These are phyloP conservation scores for Lemur catta DNA, from an alignment of 2,797 vertebrate genomes.

Conservation along the genomic window DNA sequence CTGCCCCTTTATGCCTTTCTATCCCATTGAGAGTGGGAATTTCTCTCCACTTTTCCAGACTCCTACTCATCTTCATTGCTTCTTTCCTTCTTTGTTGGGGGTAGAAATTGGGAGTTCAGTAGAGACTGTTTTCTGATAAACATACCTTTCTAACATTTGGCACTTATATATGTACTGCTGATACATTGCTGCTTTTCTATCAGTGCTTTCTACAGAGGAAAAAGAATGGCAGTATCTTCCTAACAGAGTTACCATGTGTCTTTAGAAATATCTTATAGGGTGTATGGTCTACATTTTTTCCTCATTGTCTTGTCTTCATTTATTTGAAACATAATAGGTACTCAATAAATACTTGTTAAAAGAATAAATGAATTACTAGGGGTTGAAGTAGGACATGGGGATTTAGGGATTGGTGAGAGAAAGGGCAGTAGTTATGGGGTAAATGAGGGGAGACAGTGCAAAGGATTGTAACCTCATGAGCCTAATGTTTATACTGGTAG, in stretches of 20 bases:
- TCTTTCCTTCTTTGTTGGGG: background rate
- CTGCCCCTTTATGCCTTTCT: background rate
- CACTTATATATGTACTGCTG: background rate
- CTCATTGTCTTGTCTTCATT: background rate
- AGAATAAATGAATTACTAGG: background rate
- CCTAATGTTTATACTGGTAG: background rate
- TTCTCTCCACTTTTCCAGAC: background rate
- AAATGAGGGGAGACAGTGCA: background rate
- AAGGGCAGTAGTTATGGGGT: background rate
- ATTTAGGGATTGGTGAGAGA: background rate
- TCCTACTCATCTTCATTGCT: background rate
- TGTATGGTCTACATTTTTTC: background rate
- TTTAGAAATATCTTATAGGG: constrained; percentile 10
- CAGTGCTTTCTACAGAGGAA: background rate
- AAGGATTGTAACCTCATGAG: background rate
- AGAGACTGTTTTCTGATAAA: background rate
- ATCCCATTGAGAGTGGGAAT: background rate
- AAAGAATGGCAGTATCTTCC: background rate
- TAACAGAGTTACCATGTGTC: background rate
- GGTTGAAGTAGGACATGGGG: background rate
- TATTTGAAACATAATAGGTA: background rate
- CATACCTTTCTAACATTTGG: background rate
- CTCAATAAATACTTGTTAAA: background rate
- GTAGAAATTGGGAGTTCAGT: background rate
- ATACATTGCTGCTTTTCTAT: background rate